Evolutionary conservation across 2,113 vertebrate genomes (phyloP), one percentile per base, ranked within the genome.

Genomic region (Suricata suricatta): DNA sequence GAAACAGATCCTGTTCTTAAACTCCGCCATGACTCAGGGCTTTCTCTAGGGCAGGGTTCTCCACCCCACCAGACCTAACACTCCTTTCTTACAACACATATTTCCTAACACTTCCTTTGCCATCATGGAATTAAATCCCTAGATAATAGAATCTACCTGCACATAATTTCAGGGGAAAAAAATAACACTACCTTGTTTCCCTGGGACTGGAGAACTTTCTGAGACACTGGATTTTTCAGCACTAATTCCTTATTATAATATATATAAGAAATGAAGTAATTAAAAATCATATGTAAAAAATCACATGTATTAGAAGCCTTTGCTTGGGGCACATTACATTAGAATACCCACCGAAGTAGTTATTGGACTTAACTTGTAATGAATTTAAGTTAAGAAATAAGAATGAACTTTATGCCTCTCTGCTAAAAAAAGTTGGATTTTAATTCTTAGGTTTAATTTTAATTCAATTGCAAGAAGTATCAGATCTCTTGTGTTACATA

Each of bases 1-100:
- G 76, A 84, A 89, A 94, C 50, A 85, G 35, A 76, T 95, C 63
- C 74, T 82, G 29, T 87, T 41, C 93, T 83, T 77, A 77, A 72
- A 44, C 3, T 64, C 7, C 64, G 44, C 11, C 33, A 3, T 63
- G 84, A 87, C 63, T 95, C 90, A 95, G 64, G 66, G 76, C 52
- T 71, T 88, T 93, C 83, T 91, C 47, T 52, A 96, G 21, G 47
- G 57, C 74, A 15, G 44, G 41, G 3, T 25, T 88, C 71, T 96
- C 54, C 12, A 76, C 74, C 27, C 60, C 2, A 25, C 38, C 25
- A 50, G 89, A 38, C 23, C 31, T 54, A 44, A 33, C 47, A 72
- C 19, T 41, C 72, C 44, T 81, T 76, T 80, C 64, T 71, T 87
- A 47, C 16, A 68, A n/a, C 14, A 29, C 47, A 50, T 64, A 33